Percentiles rank a stretch among this genome's conserved stretches.
Evolutionary conservation across 2,113 vertebrate species (phyloP).

Genomic region (Noctilio leporinus): DNA sequence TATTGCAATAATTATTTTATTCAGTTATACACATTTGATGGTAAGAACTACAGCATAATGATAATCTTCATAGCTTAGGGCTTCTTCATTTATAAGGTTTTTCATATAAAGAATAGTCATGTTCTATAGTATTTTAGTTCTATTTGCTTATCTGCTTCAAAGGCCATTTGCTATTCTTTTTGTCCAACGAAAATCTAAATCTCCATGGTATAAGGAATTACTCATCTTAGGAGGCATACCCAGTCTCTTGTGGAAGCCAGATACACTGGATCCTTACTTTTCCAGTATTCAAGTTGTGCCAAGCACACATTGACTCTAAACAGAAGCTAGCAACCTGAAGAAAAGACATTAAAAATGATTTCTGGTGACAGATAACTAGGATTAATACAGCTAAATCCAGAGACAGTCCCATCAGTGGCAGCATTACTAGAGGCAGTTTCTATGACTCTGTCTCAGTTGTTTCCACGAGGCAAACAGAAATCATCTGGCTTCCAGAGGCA

Average conservation of each 20-base stretch:
- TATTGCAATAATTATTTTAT: neutral
- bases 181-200: neutral
- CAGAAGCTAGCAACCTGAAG: neutral
- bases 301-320: neutral
- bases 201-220: neutral
- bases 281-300: neutral
- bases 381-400: neutral
- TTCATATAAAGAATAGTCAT: neutral
- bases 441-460: neutral
- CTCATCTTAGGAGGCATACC: neutral
- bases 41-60: neutral
- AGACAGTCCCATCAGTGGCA: neutral
- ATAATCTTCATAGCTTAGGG: neutral
- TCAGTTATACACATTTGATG: neutral
- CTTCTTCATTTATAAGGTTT: neutral
- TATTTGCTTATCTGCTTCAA: neutral
- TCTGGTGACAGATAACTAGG: neutral
- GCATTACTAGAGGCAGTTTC: neutral
- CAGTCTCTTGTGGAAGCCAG: neutral
- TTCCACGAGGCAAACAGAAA: neutral
- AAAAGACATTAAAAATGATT: neutral
- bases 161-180: neutral
- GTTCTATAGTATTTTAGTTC: neutral
- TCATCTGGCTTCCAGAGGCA: neutral
- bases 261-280: neutral